Base-by-base conservation (phyloP, 2,113 vertebrate species). In the Brachirus orientalis region DNA sequence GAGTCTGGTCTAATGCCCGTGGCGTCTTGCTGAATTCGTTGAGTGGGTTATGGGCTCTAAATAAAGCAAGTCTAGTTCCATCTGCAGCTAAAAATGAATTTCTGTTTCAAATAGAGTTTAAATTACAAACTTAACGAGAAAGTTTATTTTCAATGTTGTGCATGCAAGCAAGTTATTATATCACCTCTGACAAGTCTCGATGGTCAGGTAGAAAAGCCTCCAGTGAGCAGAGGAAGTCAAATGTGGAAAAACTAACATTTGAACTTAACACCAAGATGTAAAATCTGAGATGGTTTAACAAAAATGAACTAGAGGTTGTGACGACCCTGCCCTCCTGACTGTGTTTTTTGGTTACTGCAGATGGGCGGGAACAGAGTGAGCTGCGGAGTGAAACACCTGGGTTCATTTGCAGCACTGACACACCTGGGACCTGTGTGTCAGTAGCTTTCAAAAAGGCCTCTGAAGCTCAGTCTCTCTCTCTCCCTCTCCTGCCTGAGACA, bases 231-330 rank as follows among this genome's bases (percentile, higher is more conserved):
- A 38, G 35, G 58, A 45, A 52, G 3, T 12, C 41, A 66, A 16
- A 69, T 58, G 52, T 46, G 50, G 68, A 75, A 82, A 82, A 78
- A 62, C 64, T 58, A 83, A 76, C 53, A 84, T 77, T 66, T 76
- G 40, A 82, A 76, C 41, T 75, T 71, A 9, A 20, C 61, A 68
- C 63, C 18, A 7, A 28, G 28, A 58, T 77, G 74, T 47, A 0
- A 79, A 77, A 79, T 74, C 10, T 68, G 45, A 64, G 6, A 58
- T 3, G 18, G 18, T 20, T 63, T 10, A 35, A 63, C 44, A 53
- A 56, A 69, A 55, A 37, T 44, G 0, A 62, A 10, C 36, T 16
- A 12, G 53, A 60, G 65, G 51, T n/a, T n/a, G n/a, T n/a, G n/a
- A n/a, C n/a, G n/a, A n/a, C n/a, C n/a, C n/a, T n/a, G n/a, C n/a